phyloP scores from a whole-genome alignment of 1,140 invertebrate species.

The Papilio xuthus region DNA sequence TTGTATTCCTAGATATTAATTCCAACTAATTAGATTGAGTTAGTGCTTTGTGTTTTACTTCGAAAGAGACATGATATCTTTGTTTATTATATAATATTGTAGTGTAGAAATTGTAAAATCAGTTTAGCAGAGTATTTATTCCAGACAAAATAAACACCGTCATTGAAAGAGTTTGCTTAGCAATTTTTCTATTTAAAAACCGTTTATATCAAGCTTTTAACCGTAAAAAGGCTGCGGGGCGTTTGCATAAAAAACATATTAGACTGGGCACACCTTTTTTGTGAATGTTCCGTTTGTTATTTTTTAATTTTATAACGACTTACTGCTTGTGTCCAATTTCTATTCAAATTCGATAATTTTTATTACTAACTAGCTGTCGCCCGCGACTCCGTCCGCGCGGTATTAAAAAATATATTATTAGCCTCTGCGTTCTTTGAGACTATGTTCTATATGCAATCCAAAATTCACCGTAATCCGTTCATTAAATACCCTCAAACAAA shows the following conservation, averaged over 20 bases:
- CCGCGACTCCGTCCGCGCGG: too few relatives aligned
- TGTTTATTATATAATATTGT: not conserved
- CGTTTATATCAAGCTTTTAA: slow-evolving; percentile 19
- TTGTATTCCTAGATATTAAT: too few relatives aligned
- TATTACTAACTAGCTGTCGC: too few relatives aligned
- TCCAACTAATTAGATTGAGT: too few relatives aligned
- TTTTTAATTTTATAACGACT: not conserved
- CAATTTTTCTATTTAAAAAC: slow-evolving; percentile 10
- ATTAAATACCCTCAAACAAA: too few relatives aligned
- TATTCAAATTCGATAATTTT: not conserved
- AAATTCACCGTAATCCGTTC: too few relatives aligned
- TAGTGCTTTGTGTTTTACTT: too few relatives aligned
- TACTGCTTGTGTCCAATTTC: not conserved
- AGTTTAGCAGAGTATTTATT: not conserved
- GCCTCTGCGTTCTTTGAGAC: too few relatives aligned
- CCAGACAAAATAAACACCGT: not conserved
- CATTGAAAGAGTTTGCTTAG: slow-evolving; percentile 11
- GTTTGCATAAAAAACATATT: slow-evolving; percentile 19
- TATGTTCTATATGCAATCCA: too few relatives aligned
- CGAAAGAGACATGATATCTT: too few relatives aligned
- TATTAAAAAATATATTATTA: too few relatives aligned
- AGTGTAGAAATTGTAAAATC: not conserved
- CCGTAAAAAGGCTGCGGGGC: not conserved
- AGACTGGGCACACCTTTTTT: not conserved
- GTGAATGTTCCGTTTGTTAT: slow-evolving; percentile 2